phyloP scores from a whole-genome alignment of 2,888 invertebrate genomes.

The Phaedon cochleariae region DNA sequence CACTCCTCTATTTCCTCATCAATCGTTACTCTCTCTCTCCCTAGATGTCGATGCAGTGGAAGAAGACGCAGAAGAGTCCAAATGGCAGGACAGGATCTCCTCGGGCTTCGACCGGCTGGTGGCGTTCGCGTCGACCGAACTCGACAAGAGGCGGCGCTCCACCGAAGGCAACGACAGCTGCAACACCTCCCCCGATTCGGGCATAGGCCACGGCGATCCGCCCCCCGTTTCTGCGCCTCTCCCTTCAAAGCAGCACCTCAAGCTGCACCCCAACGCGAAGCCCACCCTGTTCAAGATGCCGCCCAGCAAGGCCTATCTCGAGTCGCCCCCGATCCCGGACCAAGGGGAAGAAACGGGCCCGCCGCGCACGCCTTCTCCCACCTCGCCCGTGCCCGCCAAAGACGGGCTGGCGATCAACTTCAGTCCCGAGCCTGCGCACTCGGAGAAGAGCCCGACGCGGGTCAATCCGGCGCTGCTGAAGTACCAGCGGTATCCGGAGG shows the following conservation, averaged over 20 bases:
- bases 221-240: constrained; percentile 62
- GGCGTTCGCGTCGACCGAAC: constrained; percentile 90
- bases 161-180: constrained; percentile 79
- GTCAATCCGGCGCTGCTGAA: constrained; percentile 66
- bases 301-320: constrained; percentile 62
- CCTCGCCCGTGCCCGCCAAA: constrained; percentile 57
- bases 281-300: constrained; percentile 60
- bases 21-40: too few relatives aligned
- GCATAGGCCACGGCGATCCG: constrained; percentile 77
- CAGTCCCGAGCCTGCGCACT: constrained; percentile 51
- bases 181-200: constrained; percentile 88
- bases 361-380: constrained; percentile 68
- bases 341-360: constrained; percentile 64
- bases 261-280: constrained; percentile 57
- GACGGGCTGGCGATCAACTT: constrained; percentile 59
- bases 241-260: constrained; percentile 55
- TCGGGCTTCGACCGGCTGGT: constrained; percentile 94
- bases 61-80: constrained; percentile 80
- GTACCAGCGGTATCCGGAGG: constrained; percentile 67
- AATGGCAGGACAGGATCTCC: constrained; percentile 93
- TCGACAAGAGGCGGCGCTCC: constrained; percentile 86
- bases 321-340: constrained; percentile 62
- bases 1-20: too few relatives aligned
- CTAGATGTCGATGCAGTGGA: constrained; percentile 69
- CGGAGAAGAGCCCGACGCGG: constrained; percentile 59